Base-by-base conservation (phyloP, 2,888 invertebrate genomes). In the Troides aeacus region DNA sequence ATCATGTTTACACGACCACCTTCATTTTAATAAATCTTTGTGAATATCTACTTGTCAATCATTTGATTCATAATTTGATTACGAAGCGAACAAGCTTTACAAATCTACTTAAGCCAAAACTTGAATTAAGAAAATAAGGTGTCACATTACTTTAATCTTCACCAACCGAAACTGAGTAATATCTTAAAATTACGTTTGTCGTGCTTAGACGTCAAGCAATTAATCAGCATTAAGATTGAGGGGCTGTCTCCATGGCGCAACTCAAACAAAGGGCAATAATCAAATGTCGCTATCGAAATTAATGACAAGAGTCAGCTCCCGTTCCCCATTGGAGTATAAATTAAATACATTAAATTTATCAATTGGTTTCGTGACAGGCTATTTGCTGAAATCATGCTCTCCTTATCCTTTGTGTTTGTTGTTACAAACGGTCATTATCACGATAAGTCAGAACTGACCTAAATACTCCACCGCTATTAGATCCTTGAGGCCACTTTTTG, bases 281-380 rank as follows among this genome's bases (percentile, higher is more conserved):
- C 83, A 85, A 82, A 78, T 75, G 73, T 72, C 73, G 73, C 71
- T 82, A 83, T 81, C 80, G 74, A 80, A 81, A 82, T 81, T 81
- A 84, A 79, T 81, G 80, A 81, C 81, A 79, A 76, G 75, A 78
- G 75, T 77, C 74, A 73, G 82, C 84, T 81, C 81, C 86, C 72
- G 84, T 80, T 78, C 70, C 73, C 72, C 72, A 75, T 77, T 78
- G 76, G 72, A 79, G 78, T 79, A 76, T 76, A 81, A 84, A 85
- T 84, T 83, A 81, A 81, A 84, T 82, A 82, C 84, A 84, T 81
- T 81, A 64, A 70, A 84, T 73, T 74, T 73, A 84, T 84, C 85
- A 83, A 86, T 85, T 84, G 84, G 83, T 79, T 76, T 76, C 76
- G 73, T 85, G 89, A 87, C 88, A 89, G 86, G 79, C 84, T 83